A percentile compares a stretch with the other conserved stretches of the same genome.
Conservation (phyloP, 2,113 vertebrate genomes). For the Bufo gargarizans region DNA sequence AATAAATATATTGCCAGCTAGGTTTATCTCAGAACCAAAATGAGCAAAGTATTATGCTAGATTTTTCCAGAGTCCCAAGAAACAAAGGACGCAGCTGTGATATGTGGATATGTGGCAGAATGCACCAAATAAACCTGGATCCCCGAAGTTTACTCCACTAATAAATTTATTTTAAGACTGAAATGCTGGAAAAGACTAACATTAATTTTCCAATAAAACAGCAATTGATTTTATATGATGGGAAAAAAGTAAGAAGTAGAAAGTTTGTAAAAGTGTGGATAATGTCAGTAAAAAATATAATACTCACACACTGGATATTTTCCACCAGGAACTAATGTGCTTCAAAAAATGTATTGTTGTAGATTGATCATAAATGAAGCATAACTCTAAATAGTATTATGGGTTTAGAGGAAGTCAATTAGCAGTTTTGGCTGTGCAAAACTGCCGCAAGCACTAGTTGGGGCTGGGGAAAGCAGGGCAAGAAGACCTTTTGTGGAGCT, state of each 20-base stretch:
- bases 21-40: conserved; percentile 59
- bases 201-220: not conserved
- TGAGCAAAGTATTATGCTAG: conserved; percentile 40
- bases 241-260: not conserved
- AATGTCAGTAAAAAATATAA: not conserved
- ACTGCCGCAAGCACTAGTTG: too few species aligned
- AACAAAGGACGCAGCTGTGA: conserved; percentile 38
- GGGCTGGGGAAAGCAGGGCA: too few species aligned
- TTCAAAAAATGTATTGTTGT: too few species aligned
- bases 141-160: not conserved
- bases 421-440: too few species aligned
- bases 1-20: conserved; percentile 54
- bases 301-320: not conserved
- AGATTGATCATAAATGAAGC: too few species aligned
- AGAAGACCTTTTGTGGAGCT: too few species aligned
- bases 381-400: too few species aligned
- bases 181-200: not conserved
- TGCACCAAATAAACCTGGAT: conserved; percentile 14
- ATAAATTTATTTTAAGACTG: not conserved
- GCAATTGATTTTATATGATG: not conserved
- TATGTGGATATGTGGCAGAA: conserved; percentile 42
- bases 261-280: not conserved
- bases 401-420: too few species aligned
- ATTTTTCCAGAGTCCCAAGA: conserved; percentile 8
- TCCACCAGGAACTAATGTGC: too few species aligned